Evolutionary conservation across 2,113 vertebrate species (phyloP).

Genomic region (Bubo blakistoni): DNA sequence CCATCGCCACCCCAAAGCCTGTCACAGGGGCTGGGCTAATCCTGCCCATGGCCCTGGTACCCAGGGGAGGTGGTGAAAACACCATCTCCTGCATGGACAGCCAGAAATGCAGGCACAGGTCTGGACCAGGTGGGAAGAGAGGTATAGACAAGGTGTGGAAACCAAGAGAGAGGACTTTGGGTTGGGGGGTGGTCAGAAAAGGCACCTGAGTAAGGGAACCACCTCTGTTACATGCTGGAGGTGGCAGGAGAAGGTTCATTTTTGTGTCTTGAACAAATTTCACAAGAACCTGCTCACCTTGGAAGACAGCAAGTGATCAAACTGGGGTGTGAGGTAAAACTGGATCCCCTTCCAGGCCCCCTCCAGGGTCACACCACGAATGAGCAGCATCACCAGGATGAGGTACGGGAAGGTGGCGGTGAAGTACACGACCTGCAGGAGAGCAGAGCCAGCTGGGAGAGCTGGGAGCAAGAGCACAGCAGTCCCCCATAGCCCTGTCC

Average conservation of each 20-base stretch:
- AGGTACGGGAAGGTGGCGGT: slow-evolving; percentile 83
- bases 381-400: slow-evolving; percentile 80
- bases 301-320: slow-evolving; percentile 79
- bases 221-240: background rate
- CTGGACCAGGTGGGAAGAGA: background rate
- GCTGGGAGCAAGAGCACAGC: background rate
- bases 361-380: slow-evolving; percentile 79
- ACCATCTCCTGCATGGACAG: background rate
- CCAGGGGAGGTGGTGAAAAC: background rate
- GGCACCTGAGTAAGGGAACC: background rate
- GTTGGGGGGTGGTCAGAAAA: background rate
- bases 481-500: background rate
- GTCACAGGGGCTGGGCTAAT: background rate
- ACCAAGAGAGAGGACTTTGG: background rate
- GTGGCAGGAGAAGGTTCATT: background rate
- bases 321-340: slow-evolving; percentile 82
- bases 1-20: background rate
- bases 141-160: background rate
- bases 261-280: background rate
- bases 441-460: background rate
- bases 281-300: slow-evolving; percentile 64
- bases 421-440: slow-evolving; percentile 79
- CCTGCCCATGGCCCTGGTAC: background rate
- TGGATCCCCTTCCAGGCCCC: slow-evolving; percentile 82
- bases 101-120: background rate